phyloP scores from a whole-genome alignment of 2,113 vertebrate species.

The Ptychochromis oligacanthus region DNA sequence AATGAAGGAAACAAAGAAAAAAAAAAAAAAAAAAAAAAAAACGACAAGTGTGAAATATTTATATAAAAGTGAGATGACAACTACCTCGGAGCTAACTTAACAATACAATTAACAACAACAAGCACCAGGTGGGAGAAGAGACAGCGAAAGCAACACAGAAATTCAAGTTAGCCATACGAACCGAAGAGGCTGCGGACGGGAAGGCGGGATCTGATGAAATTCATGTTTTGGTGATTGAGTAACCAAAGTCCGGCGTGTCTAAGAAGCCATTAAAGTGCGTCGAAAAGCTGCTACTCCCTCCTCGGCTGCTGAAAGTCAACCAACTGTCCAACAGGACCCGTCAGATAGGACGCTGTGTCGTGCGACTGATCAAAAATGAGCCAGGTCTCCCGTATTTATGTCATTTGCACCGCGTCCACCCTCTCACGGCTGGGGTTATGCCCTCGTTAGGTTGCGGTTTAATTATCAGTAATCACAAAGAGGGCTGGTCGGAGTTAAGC shows the following conservation, averaged over 20 bases:
- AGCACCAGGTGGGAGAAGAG: neutral
- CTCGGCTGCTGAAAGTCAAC: slow-evolving; percentile 60
- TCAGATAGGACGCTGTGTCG: neutral
- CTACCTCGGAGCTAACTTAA: no score
- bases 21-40: no score
- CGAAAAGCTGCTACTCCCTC: neutral
- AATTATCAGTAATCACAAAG: neutral
- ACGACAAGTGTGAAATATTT: neutral
- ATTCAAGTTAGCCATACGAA: slow-evolving; percentile 42
- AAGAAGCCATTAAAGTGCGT: neutral
- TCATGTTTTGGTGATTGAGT: slow-evolving; percentile 47
- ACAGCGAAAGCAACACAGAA: neutral
- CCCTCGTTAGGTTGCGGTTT: neutral
- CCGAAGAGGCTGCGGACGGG: slow-evolving; percentile 51
- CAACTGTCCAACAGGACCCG: neutral
- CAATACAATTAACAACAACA: no score
- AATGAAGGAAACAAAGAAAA: no score
- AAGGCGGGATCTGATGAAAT: slow-evolving; percentile 54
- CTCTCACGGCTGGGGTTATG: neutral
- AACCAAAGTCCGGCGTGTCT: no score
- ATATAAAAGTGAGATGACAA: no score
- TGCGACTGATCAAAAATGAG: slow-evolving; percentile 39
- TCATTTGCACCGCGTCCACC: neutral
- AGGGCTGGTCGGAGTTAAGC: neutral
- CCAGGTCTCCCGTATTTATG: neutral